Conservation (phyloP, 92 coral and sea anemone species). For the Desmophyllum pertusum region DNA sequence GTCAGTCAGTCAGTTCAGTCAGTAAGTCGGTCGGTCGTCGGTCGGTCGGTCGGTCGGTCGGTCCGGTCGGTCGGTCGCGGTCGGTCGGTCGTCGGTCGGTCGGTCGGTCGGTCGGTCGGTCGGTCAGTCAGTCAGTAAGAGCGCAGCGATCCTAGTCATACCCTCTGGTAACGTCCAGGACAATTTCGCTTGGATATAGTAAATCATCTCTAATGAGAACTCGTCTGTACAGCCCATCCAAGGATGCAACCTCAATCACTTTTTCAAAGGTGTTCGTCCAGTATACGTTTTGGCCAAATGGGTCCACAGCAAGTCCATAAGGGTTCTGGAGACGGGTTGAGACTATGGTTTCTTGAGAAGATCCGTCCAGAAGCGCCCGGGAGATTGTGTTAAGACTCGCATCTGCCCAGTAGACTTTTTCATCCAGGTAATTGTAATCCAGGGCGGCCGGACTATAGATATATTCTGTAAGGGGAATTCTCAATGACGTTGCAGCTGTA, state of each 20-base stretch:
- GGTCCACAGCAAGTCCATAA: conserved; percentile 32
- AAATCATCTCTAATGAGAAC: not conserved
- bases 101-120: no score
- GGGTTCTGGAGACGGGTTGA: not conserved
- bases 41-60: no score
- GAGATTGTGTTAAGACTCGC: not conserved
- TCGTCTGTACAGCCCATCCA: conserved; percentile 16
- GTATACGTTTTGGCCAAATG: conserved; percentile 28
- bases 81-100: no score
- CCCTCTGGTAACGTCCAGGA: conserved; percentile 28
- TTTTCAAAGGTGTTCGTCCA: conserved; percentile 4
- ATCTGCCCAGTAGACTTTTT: conserved; percentile 32
- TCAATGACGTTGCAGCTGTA: not conserved
- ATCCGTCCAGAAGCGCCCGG: conserved; percentile 23
- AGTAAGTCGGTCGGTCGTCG: no score
- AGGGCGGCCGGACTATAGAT: not conserved
- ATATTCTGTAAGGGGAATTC: not conserved
- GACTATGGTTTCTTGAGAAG: conserved; percentile 23
- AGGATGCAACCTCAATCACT: conserved; percentile 17
- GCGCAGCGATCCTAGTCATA: no score
- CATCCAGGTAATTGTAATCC: conserved; percentile 11
- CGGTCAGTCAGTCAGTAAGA: no score
- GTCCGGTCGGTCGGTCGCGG: no score
- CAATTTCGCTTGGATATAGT: conserved; percentile 15
- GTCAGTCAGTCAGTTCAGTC: no score